Evolutionary conservation across 2,113 vertebrate genomes (phyloP).

Genomic region (Nibea coibor): DNA sequence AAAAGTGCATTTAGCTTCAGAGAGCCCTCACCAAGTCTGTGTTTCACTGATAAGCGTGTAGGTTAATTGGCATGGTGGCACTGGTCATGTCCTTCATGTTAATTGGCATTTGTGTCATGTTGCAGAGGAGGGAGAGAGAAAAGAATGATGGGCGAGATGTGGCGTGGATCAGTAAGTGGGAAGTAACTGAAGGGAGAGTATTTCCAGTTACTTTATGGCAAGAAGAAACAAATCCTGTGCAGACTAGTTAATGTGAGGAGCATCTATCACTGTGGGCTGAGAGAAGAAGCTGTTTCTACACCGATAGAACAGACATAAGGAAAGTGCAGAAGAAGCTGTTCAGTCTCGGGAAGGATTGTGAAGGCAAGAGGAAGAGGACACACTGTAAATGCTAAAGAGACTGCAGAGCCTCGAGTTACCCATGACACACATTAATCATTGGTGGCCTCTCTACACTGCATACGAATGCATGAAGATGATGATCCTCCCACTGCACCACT

Average conservation of each 20-base stretch:
- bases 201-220: background rate
- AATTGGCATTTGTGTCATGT: slow-evolving; percentile 31
- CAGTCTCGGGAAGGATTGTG: slow-evolving; percentile 13
- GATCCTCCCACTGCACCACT: slow-evolving; percentile 56
- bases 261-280: slow-evolving; percentile 28
- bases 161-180: background rate
- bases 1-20: slow-evolving; percentile 27
- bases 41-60: slow-evolving; percentile 50
- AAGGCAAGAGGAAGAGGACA: slow-evolving; percentile 55
- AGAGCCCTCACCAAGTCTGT: slow-evolving; percentile 28
- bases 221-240: background rate
- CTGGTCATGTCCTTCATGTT: slow-evolving; percentile 20
- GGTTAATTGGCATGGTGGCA: slow-evolving; percentile 47
- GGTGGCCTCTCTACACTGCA: slow-evolving; percentile 61
- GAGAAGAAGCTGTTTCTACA: background rate
- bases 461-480: slow-evolving; percentile 60
- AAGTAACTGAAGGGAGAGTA: background rate
- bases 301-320: background rate
- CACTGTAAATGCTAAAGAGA: slow-evolving; percentile 74
- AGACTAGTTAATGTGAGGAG: slow-evolving; percentile 5
- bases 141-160: background rate
- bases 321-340: slow-evolving; percentile 61
- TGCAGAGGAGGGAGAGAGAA: background rate
- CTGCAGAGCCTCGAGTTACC: slow-evolving; percentile 63
- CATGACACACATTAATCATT: slow-evolving; percentile 79